phyloP scores from a whole-genome alignment of 2,113 vertebrate species.

The Hymenochirus boettgeri region DNA sequence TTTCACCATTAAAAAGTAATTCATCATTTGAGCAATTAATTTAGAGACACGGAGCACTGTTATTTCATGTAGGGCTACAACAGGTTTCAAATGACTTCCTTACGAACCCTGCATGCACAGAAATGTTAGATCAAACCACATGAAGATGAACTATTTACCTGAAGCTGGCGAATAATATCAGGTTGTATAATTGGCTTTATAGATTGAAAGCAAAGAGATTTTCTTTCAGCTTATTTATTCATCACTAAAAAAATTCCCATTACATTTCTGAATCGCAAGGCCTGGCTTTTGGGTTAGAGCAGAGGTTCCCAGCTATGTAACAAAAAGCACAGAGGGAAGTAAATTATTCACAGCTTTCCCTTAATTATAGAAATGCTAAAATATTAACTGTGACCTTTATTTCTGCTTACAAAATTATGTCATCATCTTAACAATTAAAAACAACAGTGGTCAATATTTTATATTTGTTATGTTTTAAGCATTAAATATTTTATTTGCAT shows the following conservation, averaged over 20 bases:
- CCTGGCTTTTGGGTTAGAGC: slow-evolving; percentile 24
- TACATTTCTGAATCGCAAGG: slow-evolving; percentile 23
- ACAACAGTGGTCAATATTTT: slow-evolving; percentile 33
- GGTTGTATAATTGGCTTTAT: slow-evolving; percentile 12
- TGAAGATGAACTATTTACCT: slow-evolving; percentile 13
- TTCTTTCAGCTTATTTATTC: slow-evolving; percentile 14
- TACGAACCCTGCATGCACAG: slow-evolving; percentile 11
- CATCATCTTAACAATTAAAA: slow-evolving; percentile 28
- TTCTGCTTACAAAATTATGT: slow-evolving; percentile 34
- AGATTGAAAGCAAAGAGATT: slow-evolving; percentile 13
- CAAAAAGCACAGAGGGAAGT: slow-evolving; percentile 29
- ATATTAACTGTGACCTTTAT: slow-evolving; percentile 38
- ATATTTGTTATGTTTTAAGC: slow-evolving; percentile 9
- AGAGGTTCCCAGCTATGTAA: slow-evolving; percentile 29
- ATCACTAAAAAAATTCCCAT: slow-evolving; percentile 10
- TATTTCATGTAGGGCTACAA: slow-evolving; percentile 21
- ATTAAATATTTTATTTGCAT: slow-evolving; percentile 6
- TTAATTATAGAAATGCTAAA: slow-evolving; percentile 42
- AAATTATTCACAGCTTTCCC: slow-evolving; percentile 27
- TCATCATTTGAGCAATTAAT: slow-evolving; percentile 27
- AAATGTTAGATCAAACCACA: slow-evolving; percentile 17
- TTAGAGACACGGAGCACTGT: slow-evolving; percentile 19
- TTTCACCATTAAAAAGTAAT: slow-evolving; percentile 26
- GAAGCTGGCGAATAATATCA: slow-evolving; percentile 28
- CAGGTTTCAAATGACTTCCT: slow-evolving; percentile 22